Evolutionary conservation across 2,888 invertebrate species (phyloP).

Genomic region (Pseudococcus viburni): DNA sequence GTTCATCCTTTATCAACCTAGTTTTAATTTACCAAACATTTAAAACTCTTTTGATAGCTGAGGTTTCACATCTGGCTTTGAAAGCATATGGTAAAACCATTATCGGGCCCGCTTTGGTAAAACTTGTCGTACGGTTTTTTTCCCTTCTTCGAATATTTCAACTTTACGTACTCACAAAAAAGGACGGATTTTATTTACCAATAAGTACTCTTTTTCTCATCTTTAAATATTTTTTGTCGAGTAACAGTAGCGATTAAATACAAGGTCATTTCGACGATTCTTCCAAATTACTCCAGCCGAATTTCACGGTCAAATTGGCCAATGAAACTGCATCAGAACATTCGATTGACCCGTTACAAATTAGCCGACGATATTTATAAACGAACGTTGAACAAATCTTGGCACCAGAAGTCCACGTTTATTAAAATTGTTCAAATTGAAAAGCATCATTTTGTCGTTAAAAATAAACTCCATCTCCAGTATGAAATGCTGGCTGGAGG

Average conservation of each 20-base stretch:
- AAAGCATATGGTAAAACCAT: constrained; percentile 6
- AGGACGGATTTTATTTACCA: background rate
- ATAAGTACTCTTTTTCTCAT: background rate
- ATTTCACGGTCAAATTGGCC: background rate
- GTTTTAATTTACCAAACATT: constrained; percentile 14
- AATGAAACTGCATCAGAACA: background rate
- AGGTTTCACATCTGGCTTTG: background rate
- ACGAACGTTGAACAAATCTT: background rate
- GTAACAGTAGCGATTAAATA: background rate
- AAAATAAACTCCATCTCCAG: constrained; percentile 5
- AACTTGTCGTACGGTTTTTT: background rate
- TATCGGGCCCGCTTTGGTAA: background rate
- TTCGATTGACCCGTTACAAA: constrained; percentile 5
- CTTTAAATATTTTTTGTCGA: background rate
- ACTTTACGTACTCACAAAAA: background rate
- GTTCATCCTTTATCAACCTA: background rate
- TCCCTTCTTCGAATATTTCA: constrained; percentile 13
- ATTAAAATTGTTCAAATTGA: background rate
- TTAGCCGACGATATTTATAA: background rate
- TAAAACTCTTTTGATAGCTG: constrained; percentile 23
- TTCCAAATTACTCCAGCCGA: background rate
- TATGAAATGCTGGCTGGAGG: too few species aligned
- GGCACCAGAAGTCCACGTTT: background rate
- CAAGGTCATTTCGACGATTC: background rate
- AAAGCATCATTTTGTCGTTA: background rate